Evolutionary conservation across 2,797 vertebrate genomes (phyloP).

Genomic region (Poeciliopsis gracilis): DNA sequence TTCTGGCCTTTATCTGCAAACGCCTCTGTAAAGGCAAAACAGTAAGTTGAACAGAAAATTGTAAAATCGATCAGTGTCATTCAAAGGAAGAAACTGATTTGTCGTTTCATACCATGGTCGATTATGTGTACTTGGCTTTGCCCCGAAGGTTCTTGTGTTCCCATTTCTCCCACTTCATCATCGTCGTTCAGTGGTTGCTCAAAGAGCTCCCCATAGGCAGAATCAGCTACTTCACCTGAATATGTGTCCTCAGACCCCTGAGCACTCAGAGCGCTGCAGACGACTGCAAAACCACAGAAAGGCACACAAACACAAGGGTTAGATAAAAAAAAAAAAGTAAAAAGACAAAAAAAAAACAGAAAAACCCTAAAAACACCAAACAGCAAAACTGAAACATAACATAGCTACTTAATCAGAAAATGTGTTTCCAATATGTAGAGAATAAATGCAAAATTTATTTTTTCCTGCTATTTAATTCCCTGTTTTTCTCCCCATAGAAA

Average conservation of each 20-base stretch:
- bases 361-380: too few relatives aligned
- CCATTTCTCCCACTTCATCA: conserved; percentile 64
- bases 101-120: conserved; percentile 33
- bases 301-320: background rate
- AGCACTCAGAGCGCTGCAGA: conserved; percentile 57
- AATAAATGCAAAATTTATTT: background rate
- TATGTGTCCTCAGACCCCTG: conserved; percentile 55
- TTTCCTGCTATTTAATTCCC: background rate
- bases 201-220: conserved; percentile 72
- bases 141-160: conserved; percentile 64
- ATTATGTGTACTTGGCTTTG: conserved; percentile 15
- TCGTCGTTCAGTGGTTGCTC: conserved; percentile 55
- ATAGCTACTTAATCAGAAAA: background rate
- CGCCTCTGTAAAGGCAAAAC: conserved; percentile 35
- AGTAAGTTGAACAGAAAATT: conserved; percentile 26
- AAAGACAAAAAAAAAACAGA: background rate
- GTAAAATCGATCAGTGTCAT: background rate
- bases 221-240: conserved; percentile 55
- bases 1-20: conserved; percentile 38
- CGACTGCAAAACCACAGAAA: conserved; percentile 23
- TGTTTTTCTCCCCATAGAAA: background rate
- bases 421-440: background rate
- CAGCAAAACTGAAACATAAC: background rate
- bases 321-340: too few relatives aligned
- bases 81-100: background rate